Evolutionary conservation across 1,140 invertebrate genomes (phyloP).

Genomic region (Proctacanthus coquilletti): DNA sequence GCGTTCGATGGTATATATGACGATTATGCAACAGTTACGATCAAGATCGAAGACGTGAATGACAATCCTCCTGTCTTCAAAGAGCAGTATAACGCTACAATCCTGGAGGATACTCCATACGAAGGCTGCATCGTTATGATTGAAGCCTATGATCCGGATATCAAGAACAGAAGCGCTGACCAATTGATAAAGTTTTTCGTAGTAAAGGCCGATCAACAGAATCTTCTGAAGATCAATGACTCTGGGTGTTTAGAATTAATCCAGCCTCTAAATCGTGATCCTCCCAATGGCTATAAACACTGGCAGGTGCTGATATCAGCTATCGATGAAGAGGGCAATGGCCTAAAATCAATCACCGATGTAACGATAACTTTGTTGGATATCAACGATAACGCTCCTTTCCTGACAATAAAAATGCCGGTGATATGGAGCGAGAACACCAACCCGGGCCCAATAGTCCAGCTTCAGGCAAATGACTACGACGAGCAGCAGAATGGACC

Average conservation of each 20-base stretch:
- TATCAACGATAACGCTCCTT: conserved; percentile 83
- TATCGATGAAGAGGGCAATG: conserved; percentile 57
- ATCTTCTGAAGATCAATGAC: conserved; percentile 51
- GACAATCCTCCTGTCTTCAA: conserved; percentile 68
- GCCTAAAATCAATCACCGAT: conserved; percentile 43
- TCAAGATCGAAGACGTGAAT: conserved; percentile 68
- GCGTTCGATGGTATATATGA: conserved; percentile 65
- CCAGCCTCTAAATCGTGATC: conserved; percentile 73
- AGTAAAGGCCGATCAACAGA: conserved; percentile 50
- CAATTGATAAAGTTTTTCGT: conserved; percentile 66
- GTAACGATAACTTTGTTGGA: conserved; percentile 63
- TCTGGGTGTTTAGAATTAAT: conserved; percentile 57
- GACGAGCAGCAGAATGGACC: conserved; percentile 65
- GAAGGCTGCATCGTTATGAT: conserved; percentile 46
- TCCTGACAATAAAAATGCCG: conserved; percentile 58
- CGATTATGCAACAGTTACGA: conserved; percentile 56
- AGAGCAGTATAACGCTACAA: conserved; percentile 44
- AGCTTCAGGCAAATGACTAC: conserved; percentile 60
- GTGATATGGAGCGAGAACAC: conserved; percentile 73
- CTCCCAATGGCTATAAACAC: conserved; percentile 60
- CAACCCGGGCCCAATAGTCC: conserved; percentile 46
- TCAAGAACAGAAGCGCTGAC: conserved; percentile 49
- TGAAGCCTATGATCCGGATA: conserved; percentile 73
- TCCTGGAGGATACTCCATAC: conserved; percentile 48
- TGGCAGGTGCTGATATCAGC: conserved; percentile 77